Base-by-base conservation (phyloP, 2,888 invertebrate genomes). In the Aphidoletes aphidimyza region DNA sequence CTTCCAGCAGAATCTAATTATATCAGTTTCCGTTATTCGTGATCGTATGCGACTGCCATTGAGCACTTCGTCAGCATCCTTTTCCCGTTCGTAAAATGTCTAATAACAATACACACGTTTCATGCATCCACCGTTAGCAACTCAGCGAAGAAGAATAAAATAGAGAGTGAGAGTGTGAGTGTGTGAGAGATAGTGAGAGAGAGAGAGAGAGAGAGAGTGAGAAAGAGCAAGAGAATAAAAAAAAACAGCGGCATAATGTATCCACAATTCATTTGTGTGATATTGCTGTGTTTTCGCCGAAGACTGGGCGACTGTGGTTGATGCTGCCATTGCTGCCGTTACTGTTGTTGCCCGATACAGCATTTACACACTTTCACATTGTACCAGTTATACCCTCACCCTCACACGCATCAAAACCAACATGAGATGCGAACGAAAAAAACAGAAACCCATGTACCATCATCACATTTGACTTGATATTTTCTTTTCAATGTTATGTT, bases 21-120 rank as follows among this genome's bases (percentile, higher is more conserved):
- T 69, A 69, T 26, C 69, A 69, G 26, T 69, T 69, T 69, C 69
- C 69, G 69, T 69, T 69, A 30, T 26, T 69, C 69, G 69, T 69
- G 69, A 69, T 69, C 69, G 30, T 69, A 69, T 69, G 69, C 30
- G 30, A n/a, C n/a, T 6, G 22, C 26, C 54, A 54, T 54, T 54
- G 54, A 54, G 22, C 17, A 47, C 47, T 22, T 8, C 54, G 54
- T 5, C 3, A 9, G n/a, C 34, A 30, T 69, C 69, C 30, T 26
- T 2, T 26, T 26, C 69, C 14, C 42, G 14, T 42, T 9, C 42
- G 14, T 14, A 14, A 42, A 14, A 30, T 69, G 17, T 47, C 54
- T 9, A 69, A 69, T 69, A 69, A 69, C 69, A 69, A 69, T 30
- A 69, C 69, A 69, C 30, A 69, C 69, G 22, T 47, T 47, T 19